phyloP scores from a whole-genome alignment of 2,888 invertebrate species.

The Petrophora chlorosata region DNA sequence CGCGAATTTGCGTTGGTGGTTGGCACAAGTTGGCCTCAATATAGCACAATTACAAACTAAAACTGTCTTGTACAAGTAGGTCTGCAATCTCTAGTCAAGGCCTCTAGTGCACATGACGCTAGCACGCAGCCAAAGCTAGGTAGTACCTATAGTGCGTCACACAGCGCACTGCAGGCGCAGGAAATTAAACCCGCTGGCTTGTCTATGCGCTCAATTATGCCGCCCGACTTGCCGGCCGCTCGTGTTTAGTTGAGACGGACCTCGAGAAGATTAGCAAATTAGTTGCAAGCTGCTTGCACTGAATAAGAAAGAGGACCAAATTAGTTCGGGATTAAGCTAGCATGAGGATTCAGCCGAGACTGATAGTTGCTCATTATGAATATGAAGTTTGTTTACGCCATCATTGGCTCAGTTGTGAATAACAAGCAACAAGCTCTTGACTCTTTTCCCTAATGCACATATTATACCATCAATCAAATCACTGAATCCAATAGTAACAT shows the following conservation, averaged over 20 bases:
- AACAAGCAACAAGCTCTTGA: no score
- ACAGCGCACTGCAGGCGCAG: conserved; percentile 42
- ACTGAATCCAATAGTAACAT: no score
- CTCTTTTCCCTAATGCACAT: no score
- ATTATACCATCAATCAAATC: no score
- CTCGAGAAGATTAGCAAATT: conserved; percentile 21
- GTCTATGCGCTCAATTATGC: conserved; percentile 40
- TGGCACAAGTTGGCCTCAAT: no score
- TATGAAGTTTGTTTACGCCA: no score
- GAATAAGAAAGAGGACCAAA: conserved; percentile 16
- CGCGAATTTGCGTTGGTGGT: no score
- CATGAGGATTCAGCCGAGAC: no score
- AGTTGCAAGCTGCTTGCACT: conserved; percentile 8
- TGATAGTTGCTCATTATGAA: no score
- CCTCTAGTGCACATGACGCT: conserved; percentile 1
- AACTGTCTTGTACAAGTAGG: not conserved
- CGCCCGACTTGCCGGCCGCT: conserved; percentile 21
- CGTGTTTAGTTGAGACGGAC: conserved; percentile 27
- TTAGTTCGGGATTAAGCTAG: conserved; percentile 4
- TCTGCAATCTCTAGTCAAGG: not conserved
- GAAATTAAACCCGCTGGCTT: conserved; percentile 77
- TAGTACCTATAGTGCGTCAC: conserved; percentile 6
- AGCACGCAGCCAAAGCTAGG: not conserved
- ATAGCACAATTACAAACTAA: no score
- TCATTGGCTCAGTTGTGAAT: no score